phyloP scores from a whole-genome alignment of 2,888 invertebrate species.

The Synergus itoensis region DNA sequence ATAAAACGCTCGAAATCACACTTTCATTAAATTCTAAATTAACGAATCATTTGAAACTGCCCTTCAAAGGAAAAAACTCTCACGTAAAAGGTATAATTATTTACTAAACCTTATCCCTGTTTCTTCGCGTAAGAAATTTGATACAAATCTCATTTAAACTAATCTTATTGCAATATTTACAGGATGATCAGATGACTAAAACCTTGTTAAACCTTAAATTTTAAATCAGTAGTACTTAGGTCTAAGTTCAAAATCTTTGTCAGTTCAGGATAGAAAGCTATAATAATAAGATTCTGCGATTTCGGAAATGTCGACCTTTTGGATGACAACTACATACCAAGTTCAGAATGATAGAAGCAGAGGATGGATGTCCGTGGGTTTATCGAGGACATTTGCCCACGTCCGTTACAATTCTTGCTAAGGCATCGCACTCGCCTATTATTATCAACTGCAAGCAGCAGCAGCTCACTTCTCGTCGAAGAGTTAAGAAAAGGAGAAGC shows the following conservation, averaged over 20 bases:
- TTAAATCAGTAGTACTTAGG: not conserved
- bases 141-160: not conserved
- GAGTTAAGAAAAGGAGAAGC: not conserved
- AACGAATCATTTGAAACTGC: not conserved
- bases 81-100: not conserved
- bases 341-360: constrained; percentile 43
- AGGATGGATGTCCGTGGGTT: constrained; percentile 50
- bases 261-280: not conserved
- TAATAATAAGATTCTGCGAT: not conserved
- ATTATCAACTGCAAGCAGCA: not conserved
- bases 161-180: not conserved
- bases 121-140: not conserved
- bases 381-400: constrained; percentile 52
- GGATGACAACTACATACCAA: not conserved
- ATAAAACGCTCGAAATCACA: not conserved
- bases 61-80: not conserved
- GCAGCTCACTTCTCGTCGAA: not conserved
- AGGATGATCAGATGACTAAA: not conserved
- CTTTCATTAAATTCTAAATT: not conserved
- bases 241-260: not conserved
- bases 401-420: constrained; percentile 26
- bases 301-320: constrained; percentile 5
- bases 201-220: not conserved
- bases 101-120: not conserved
- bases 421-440: constrained; percentile 9